Percentiles rank a stretch among this genome's conserved stretches.
These are phyloP conservation scores for Pycnonotus jocosus DNA, from an alignment of 2,113 vertebrate genomes.

Conservation along the genomic window DNA sequence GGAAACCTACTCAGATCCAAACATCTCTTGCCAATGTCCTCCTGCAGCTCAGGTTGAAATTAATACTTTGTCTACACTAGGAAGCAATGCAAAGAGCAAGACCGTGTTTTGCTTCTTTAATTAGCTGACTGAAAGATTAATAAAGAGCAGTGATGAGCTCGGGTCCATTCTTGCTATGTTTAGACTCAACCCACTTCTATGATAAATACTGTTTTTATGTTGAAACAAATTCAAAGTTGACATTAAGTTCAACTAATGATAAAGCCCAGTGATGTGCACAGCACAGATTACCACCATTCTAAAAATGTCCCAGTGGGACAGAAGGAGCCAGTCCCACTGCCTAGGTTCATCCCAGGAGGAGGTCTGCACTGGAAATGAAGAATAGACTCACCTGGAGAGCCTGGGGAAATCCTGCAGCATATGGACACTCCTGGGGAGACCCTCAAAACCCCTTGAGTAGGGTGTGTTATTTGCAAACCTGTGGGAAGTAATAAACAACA, in stretches of 20 bases:
- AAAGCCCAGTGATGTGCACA: neutral
- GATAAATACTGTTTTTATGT: neutral
- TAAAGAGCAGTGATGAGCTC: neutral
- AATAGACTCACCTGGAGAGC: neutral
- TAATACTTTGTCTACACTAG: neutral
- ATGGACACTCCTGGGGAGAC: neutral
- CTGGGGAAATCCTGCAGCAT: neutral
- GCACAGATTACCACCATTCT: neutral
- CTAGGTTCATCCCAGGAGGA: neutral
- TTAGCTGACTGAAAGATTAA: neutral
- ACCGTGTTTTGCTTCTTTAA: neutral
- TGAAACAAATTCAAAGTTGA: neutral
- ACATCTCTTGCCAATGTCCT: neutral
- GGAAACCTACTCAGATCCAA: neutral
- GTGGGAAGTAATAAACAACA: neutral
- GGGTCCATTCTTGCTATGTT: neutral
- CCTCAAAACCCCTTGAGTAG: neutral
- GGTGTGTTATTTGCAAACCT: neutral
- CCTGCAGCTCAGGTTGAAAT: neutral
- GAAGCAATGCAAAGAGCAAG: neutral
- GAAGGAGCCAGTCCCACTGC: neutral
- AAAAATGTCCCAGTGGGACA: neutral
- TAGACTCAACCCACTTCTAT: neutral
- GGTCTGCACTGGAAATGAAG: neutral
- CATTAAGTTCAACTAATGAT: neutral